These are phyloP conservation scores for Falco novaeseelandiae DNA, from an alignment of 2,797 vertebrate genomes.

Conservation along the genomic window DNA sequence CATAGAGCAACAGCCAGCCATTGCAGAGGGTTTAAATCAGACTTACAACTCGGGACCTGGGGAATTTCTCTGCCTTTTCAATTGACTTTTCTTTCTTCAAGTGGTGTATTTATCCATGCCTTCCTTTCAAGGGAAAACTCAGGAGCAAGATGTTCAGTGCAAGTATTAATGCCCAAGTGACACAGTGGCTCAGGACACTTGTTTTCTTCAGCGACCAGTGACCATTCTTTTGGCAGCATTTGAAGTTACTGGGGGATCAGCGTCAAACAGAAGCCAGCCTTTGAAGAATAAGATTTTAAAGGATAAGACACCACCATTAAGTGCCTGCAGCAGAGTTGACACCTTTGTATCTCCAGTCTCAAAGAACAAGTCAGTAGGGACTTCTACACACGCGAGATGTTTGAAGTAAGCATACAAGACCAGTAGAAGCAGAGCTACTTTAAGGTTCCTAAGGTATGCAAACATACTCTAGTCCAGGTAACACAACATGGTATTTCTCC, in stretches of 20 bases:
- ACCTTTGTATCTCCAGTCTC: background rate
- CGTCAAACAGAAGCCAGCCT: background rate
- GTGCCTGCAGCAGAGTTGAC: background rate
- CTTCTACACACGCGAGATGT: background rate
- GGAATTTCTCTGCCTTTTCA: background rate
- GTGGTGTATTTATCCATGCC: background rate
- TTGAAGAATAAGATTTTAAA: background rate
- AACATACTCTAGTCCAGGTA: background rate
- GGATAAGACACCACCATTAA: background rate
- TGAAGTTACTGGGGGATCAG: background rate
- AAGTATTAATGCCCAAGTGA: background rate
- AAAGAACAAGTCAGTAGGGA: background rate
- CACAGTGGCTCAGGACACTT: background rate
- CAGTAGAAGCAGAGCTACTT: background rate
- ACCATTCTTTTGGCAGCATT: background rate
- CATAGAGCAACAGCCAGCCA: background rate
- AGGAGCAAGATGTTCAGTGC: background rate
- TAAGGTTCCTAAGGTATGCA: background rate
- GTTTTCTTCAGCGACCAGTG: background rate
- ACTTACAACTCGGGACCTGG: background rate
- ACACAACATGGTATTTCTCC: background rate
- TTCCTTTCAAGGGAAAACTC: background rate
- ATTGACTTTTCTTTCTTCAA: background rate
- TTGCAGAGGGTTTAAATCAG: background rate
- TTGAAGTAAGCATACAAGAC: background rate